Evolutionary conservation across 1,140 invertebrate species (phyloP).

Genomic region (Linepithema humile): DNA sequence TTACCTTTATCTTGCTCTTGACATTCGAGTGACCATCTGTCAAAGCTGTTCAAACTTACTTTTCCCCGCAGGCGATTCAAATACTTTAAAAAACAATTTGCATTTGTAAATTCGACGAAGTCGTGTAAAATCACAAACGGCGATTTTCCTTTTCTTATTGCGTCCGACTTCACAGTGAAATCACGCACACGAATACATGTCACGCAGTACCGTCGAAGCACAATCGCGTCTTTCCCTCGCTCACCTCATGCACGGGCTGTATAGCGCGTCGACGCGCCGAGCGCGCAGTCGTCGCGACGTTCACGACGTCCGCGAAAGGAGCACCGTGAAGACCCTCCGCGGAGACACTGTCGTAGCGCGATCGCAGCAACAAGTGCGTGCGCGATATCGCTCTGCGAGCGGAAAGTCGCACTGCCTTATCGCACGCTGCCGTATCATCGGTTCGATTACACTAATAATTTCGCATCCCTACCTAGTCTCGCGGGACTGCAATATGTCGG

Average conservation of each 20-base stretch:
- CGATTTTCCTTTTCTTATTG: not conserved
- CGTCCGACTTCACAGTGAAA: no score
- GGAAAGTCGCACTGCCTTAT: not conserved
- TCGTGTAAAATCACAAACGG: not conserved
- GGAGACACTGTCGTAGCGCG: not conserved
- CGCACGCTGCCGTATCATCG: not conserved
- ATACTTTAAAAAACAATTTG: not conserved
- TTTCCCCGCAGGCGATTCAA: no score
- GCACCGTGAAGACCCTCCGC: no score
- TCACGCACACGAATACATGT: not conserved
- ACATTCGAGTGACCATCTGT: not conserved
- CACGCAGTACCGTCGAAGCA: not conserved
- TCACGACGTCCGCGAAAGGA: not conserved
- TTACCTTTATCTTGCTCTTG: not conserved
- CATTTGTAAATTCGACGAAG: not conserved
- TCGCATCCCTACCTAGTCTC: slow-evolving; percentile 22
- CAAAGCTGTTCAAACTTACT: no score
- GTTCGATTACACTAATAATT: not conserved
- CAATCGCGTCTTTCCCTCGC: not conserved
- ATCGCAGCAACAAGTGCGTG: slow-evolving; percentile 44
- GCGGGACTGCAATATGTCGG: slow-evolving; percentile 37
- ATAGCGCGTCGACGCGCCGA: slow-evolving; percentile 23
- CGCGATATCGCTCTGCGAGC: not conserved
- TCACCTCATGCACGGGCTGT: not conserved
- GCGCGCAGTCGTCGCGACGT: slow-evolving; percentile 19